Conservation (phyloP, 2,888 invertebrate genomes). For the Dicycla oo region DNA sequence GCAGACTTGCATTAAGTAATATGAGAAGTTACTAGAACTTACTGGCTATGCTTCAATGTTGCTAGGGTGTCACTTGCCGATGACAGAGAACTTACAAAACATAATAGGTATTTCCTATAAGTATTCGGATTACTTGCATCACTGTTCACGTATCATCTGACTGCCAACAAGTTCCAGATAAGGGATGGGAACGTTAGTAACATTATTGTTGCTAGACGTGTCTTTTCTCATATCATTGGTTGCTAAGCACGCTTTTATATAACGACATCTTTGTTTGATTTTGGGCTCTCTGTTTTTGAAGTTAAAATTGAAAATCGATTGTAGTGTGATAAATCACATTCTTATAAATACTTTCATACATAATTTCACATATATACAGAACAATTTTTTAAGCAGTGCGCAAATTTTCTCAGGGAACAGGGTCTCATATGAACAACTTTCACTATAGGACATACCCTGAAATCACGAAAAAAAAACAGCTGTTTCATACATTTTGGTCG, state of each 20-base stretch:
- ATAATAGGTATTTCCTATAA: constrained; percentile 44
- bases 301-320: background rate
- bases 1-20: background rate
- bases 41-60: constrained; percentile 32
- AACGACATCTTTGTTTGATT: background rate
- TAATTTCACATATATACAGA: no score
- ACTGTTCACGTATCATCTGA: constrained; percentile 39
- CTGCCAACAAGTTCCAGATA: constrained; percentile 39
- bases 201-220: constrained; percentile 42
- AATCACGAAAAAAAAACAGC: no score
- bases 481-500: no score
- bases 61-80: constrained; percentile 48
- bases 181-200: constrained; percentile 33
- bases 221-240: constrained; percentile 6
- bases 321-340: background rate
- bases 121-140: constrained; percentile 49
- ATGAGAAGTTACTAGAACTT: constrained; percentile 18
- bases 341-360: no score
- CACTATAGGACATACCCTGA: no score
- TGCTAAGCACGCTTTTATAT: constrained; percentile 16
- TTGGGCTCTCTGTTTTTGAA: background rate
- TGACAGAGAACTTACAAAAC: constrained; percentile 29
- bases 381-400: no score
- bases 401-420: no score
- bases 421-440: no score